phyloP scores from a whole-genome alignment of 2,113 vertebrate genomes.

The Capreolus pygargus region DNA sequence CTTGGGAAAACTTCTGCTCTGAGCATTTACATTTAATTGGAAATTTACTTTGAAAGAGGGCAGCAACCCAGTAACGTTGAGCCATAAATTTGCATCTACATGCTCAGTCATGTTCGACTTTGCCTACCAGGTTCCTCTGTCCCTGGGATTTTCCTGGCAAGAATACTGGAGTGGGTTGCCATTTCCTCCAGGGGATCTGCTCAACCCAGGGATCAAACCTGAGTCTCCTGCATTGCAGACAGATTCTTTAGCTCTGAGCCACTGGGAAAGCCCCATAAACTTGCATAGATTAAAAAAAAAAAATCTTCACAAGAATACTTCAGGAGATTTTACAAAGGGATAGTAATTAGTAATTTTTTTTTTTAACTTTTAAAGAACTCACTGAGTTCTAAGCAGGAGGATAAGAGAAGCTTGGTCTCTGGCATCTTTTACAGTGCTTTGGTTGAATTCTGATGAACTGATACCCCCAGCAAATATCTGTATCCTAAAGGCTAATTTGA shows the following conservation, averaged over 20 bases:
- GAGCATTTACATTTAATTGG: not conserved
- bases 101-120: not conserved
- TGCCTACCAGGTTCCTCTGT: not conserved
- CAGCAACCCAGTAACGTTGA: not conserved
- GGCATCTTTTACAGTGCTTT: not conserved
- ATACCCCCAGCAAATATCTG: not conserved
- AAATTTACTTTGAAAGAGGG: conserved; percentile 19
- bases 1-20: not conserved
- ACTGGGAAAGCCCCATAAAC: not conserved
- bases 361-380: conserved; percentile 20
- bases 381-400: not conserved
- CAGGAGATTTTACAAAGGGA: not conserved
- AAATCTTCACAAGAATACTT: not conserved
- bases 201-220: not conserved
- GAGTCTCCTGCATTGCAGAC: not conserved
- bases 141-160: not conserved
- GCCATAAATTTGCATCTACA: not conserved
- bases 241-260: not conserved
- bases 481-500: not conserved
- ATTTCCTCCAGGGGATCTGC: not conserved
- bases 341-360: not conserved
- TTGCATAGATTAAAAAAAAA: not conserved
- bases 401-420: not conserved
- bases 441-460: not conserved
- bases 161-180: not conserved